Base-by-base conservation (phyloP, 2,888 invertebrate species). In the Yponomeuta evonymella region DNA sequence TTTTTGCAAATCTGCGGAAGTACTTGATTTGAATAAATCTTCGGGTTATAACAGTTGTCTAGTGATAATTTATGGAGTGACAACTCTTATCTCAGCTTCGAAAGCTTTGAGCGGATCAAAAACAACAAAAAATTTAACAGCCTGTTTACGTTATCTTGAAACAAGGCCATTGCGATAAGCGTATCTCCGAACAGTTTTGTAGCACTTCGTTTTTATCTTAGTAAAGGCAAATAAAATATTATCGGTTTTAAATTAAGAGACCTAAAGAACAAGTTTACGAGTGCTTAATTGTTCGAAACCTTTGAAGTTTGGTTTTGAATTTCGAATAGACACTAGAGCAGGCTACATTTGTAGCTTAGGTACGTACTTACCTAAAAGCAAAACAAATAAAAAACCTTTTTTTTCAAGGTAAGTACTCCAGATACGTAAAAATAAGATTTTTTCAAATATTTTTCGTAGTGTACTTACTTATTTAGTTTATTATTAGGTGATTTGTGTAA, bases 81-180 rank as follows among this genome's bases (percentile, higher is more conserved):
- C 51, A 58, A 58, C 4, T 15, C 51, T 58, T 58, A 58, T 58
- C 51, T 58, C 5, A 58, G 15, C 15, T 58, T 15, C 15, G 51
- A 58, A 15, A 58, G 51, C 51, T 58, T 58, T 15, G 12, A 58
- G 15, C 3, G 15, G 15, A 58, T 58, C 12, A 58, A 15, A 4
- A 15, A 15, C 51, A 1, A 15, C 51, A 58, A 58, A 58, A 58
- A 58, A 58, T 15, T 12, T 15, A 36, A 12, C 70, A 77, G 84
- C 81, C 15, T 15, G 70, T 70, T 70, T 77, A 84, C 81, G 84
- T 86, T 87, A 88, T 88, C 87, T 83, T 68, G 73, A 73, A 82
- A 86, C 85, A 84, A 75, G 75, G 74, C 79, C 79, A 85, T 87
- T 87, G 83, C 82, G 88, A 88, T 87, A 85, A 87, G 73, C 75